A percentile compares a stretch with the other conserved stretches of the same genome.
phyloP scores from a whole-genome alignment of 2,888 invertebrate genomes.

The Lasioglossum marginatum region DNA sequence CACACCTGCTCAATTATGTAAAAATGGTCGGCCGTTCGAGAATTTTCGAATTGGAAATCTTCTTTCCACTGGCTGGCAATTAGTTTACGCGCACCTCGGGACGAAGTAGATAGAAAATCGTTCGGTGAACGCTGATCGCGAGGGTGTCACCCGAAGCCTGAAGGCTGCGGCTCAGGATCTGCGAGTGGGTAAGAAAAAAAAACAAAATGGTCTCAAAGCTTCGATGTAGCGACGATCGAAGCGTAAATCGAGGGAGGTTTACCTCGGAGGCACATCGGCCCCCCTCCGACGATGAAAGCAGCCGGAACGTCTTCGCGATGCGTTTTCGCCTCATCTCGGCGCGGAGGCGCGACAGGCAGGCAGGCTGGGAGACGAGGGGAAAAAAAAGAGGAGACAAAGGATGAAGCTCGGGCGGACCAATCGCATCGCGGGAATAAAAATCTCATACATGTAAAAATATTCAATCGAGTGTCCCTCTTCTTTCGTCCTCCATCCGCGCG shows the following conservation, averaged over 20 bases:
- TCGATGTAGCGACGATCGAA: conserved; percentile 54
- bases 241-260: conserved; percentile 64
- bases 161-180: not conserved
- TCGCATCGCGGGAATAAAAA: conserved; percentile 74
- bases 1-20: not conserved
- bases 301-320: conserved; percentile 36
- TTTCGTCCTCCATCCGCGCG: conserved; percentile 25
- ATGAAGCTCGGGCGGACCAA: conserved; percentile 60
- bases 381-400: conserved; percentile 46
- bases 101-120: not conserved
- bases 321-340: conserved; percentile 32
- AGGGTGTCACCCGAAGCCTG: not conserved
- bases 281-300: conserved; percentile 38
- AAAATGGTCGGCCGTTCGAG: not conserved
- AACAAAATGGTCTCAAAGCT: conserved; percentile 43
- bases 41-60: not conserved
- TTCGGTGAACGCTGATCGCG: not conserved
- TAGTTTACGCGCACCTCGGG: not conserved
- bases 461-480: conserved; percentile 74
- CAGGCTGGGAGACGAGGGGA: not conserved
- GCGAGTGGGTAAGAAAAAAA: not conserved
- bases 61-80: not conserved
- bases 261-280: conserved; percentile 51
- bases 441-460: conserved; percentile 82
- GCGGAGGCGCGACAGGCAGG: not conserved